phyloP scores from a whole-genome alignment of 2,888 invertebrate species.

The Strigamia transsilvanica region DNA sequence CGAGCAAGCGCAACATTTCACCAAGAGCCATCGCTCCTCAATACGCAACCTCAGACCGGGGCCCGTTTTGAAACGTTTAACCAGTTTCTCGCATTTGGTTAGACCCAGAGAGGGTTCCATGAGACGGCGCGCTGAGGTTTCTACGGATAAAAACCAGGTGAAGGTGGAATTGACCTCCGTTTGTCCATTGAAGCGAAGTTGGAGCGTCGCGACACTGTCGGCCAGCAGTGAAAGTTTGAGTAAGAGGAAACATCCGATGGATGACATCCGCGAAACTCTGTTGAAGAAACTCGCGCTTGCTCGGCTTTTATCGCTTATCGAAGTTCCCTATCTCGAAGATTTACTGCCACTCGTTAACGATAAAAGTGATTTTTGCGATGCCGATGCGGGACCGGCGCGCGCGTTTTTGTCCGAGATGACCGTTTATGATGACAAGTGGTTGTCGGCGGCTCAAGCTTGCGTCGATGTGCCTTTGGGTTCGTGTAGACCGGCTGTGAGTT shows the following conservation, averaged over 20 bases:
- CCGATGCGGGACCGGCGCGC: not conserved
- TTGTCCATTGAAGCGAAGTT: not conserved
- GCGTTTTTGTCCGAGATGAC: not conserved
- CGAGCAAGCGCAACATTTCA: not conserved
- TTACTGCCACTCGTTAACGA: not conserved
- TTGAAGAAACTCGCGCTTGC: not conserved
- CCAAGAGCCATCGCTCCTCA: not conserved
- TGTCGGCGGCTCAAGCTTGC: constrained; percentile 3
- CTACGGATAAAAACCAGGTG: not conserved
- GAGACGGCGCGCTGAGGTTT: not conserved
- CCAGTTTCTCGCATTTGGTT: not conserved
- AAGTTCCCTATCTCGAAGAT: not conserved
- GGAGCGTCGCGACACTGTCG: not conserved
- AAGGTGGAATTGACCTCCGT: not conserved
- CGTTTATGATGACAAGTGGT: not conserved
- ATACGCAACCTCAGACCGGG: not conserved
- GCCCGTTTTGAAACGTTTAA: not conserved
- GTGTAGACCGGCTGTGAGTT: constrained; percentile 50
- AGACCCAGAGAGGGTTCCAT: not conserved
- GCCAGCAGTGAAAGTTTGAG: not conserved
- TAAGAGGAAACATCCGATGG: not conserved
- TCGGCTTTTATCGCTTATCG: not conserved
- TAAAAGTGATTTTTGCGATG: not conserved
- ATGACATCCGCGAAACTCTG: not conserved
- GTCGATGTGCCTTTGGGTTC: constrained; percentile 4